Evolutionary conservation across 2,888 invertebrate genomes (phyloP), one percentile per base, ranked within the genome.

Genomic region (Leistus spinibarbis): DNA sequence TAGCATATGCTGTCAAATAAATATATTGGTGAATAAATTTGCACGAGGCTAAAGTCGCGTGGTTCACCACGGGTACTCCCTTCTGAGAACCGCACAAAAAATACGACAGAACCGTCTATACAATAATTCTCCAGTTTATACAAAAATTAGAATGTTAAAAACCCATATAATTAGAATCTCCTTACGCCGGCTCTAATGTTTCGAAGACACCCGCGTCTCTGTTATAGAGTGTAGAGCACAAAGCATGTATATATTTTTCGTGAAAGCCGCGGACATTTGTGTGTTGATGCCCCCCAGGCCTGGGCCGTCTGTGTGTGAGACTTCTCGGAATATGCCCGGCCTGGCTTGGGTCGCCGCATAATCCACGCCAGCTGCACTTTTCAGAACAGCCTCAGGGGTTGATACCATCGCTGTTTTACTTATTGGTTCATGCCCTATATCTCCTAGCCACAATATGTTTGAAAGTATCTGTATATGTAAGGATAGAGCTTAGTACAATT

Each of bases 331-430:
- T 40, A 40, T 7, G 40, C 40, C 40, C 13, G 40, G 40, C 10
- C 13, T 13, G 40, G 40, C 40, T 13, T 40, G 40, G 40, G 40
- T 40, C 40, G 7, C 40, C 7, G 40, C n/a, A n/a, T n/a, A n/a
- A n/a, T n/a, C n/a, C n/a, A 53, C 10, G 60, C 60, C 60, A 60
- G 60, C 60, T 60, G 60, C 60, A 60, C 60, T 60, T 60, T 60
- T 19, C 60, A 60, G 60, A 60, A 60, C 17, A 3, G 60, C 60
- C 60, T 20, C 10, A 19, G 19, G 60, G 10, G 7, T 16, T 19
- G 56, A 19, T 56, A 16, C 56, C 56, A 56, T 56, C 56, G 40
- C 40, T 40, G 40, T 40, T 40, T 40, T 40, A 40, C 10, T 40
- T 40, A 40, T 40, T 40, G 40, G 40, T 40, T 40, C 13, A 13